phyloP scores from a whole-genome alignment of 2,888 invertebrate genomes.

The Scaptomyza reducta region DNA sequence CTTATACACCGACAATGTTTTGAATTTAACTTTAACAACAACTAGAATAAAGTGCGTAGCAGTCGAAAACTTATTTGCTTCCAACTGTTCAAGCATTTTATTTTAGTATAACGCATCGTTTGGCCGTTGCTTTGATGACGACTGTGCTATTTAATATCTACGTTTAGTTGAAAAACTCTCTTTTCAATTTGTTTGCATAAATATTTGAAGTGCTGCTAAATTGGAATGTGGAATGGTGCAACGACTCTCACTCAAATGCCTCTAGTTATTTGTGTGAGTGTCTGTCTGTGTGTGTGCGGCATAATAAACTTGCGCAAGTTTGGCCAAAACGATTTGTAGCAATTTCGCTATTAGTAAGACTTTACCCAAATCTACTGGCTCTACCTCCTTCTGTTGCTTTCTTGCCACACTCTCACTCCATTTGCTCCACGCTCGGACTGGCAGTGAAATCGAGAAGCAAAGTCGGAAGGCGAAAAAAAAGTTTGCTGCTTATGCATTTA shows the following conservation, averaged over 20 bases:
- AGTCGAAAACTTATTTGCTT: no score
- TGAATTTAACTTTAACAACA: no score
- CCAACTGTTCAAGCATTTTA: no score
- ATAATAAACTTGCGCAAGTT: conserved; percentile 76
- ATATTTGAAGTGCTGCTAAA: conserved; percentile 79
- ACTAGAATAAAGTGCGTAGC: no score
- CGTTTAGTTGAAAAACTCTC: conserved; percentile 62
- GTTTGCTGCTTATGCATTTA: conserved; percentile 79
- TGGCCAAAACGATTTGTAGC: conserved; percentile 81
- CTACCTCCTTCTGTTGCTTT: conserved; percentile 2
- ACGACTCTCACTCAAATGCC: conserved; percentile 31
- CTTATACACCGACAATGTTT: no score
- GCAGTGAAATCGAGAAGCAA: conserved; percentile 53
- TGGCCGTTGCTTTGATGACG: conserved; percentile 23
- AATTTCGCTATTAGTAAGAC: conserved; percentile 78
- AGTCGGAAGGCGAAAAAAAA: conserved; percentile 60
- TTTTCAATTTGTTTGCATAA: conserved; percentile 82
- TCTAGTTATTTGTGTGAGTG: conserved; percentile 15
- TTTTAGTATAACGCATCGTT: conserved; percentile 17
- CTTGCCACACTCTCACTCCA: conserved; percentile 1
- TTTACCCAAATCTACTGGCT: not conserved
- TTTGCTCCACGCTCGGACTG: not conserved
- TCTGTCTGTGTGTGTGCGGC: conserved; percentile 36
- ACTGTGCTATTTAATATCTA: conserved; percentile 43
- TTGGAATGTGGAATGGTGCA: conserved; percentile 69